Percentiles rank a stretch among this genome's conserved stretches.
phyloP scores from a whole-genome alignment of 2,888 invertebrate genomes.

The Zygogramma bicolorata region DNA sequence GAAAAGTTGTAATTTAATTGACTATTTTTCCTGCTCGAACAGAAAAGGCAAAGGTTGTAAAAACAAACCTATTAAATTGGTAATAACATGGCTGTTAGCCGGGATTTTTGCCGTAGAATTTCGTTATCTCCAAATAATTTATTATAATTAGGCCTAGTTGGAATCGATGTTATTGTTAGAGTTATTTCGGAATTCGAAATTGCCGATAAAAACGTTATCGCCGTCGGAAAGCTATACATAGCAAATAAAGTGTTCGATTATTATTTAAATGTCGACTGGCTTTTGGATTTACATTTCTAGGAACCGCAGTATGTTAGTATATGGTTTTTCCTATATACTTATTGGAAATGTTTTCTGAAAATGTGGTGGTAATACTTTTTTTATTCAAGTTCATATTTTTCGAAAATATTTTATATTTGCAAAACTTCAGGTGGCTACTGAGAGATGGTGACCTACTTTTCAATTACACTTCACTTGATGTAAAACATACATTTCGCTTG shows the following conservation, averaged over 20 bases:
- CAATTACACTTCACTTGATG: no score
- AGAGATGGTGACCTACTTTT: no score
- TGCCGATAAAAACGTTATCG: conserved; percentile 4
- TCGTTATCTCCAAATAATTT: conserved; percentile 30
- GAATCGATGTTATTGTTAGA: conserved; percentile 4
- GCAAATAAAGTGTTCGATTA: neutral
- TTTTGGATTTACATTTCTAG: neutral
- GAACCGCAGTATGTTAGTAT: neutral
- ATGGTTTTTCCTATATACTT: no score
- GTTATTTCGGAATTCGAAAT: conserved; percentile 6
- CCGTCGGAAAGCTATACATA: neutral
- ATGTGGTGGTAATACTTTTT: no score
- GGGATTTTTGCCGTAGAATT: conserved; percentile 9
- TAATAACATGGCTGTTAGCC: conserved; percentile 25
- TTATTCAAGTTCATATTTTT: no score
- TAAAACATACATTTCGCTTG: no score
- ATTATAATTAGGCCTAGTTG: conserved; percentile 31
- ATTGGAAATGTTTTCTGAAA: no score
- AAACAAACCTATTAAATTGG: conserved; percentile 32
- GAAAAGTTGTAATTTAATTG: conserved; percentile 23
- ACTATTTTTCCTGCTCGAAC: conserved; percentile 30
- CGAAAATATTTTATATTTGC: no score
- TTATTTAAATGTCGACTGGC: neutral
- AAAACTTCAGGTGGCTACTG: no score
- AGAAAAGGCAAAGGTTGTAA: conserved; percentile 34